Base-by-base conservation (phyloP, 2,888 invertebrate species). In the Abrostola triplasia region DNA sequence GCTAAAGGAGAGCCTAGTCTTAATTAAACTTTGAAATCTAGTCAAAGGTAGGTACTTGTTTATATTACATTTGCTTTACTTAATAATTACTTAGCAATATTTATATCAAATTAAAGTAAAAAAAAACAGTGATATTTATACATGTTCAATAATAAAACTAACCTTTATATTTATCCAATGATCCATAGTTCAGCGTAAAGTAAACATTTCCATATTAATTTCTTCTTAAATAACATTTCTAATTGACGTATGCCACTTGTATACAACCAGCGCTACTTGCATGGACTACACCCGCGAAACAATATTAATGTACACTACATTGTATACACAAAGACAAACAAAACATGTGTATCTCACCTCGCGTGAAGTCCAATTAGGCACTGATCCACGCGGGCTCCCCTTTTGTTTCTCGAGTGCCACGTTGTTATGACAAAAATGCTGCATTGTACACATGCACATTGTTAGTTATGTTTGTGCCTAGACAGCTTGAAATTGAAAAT, bases 401-500 rank as follows among this genome's bases (percentile, higher is more conserved):
- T 68, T 78, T 82, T 82, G 81, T 80, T 56, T 59, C 50, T 9
- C 40, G 60, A 70, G 70, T 76, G 69, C 48, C 58, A 64, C 66
- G 67, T 76, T 76, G 80, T 76, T 77, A 75, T 79, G 69, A 77
- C 80, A 78, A 80, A 81, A 82, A 75, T 78, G 64, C 47, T 74
- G 51, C 60, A 70, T 63, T 59, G 55, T 73, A 59, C 37, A 37
- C 48, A 53, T 62, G 58, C 54, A 65, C 60, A 75, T 73, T 71
- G 74, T 81, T 74, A 64, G 60, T 63, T 77, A 62, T 42, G 50
- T 67, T 69, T 66, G 60, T 73, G 50, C 64, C 64, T 70, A 69
- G 62, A 70, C 56, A 69, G 52, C 53, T 65, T 55, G 40, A 66
- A 73, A 68, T 70, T 62, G 57, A 65, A 70, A 75, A 70, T 74